Evolutionary conservation across 2,797 vertebrate genomes (phyloP), one percentile per base, ranked within the genome.

Genomic region (Paguma larvata): DNA sequence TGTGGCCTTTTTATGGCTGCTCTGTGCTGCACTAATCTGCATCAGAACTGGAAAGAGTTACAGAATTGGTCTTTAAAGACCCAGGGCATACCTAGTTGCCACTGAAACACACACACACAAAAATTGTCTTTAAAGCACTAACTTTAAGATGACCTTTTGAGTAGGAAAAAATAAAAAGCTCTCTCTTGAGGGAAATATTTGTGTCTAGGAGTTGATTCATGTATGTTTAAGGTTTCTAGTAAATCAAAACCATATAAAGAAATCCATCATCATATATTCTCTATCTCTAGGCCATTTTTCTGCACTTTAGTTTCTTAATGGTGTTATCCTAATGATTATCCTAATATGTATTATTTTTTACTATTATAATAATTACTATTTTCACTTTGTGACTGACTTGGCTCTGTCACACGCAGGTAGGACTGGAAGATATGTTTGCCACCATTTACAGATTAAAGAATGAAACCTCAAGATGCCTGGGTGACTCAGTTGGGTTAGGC

Each of bases 1-100:
- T 63, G 82, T 92, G 44, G 78, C 70, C 59, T 92, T 94, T 97
- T 96, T 94, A 83, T 79, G 82, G 46, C 78, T 89, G 53, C 44
- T 83, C 48, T 92, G 68, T 78, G 96, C 89, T 83, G 12, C 10
- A n/a, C 34, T 95, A 53, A 96, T 98, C 85, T 97, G 85, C 89
- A 94, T 97, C 51, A 91, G 85, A 96, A 93, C 62, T 46, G 46
- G n/a, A 53, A 89, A 75, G 94, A 96, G 56, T 89, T 80, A 90
- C 21, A 38, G 62, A 44, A n/a, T 65, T 11, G 6, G 73, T 77
- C 34, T 85, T 89, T 82, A 75, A 95, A 96, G 91, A 90, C 62
- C 25, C 11, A 70, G 41, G 77, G 80, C 82, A 56, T 38, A 63
- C 10, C 67, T 38, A 70, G 16, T 56, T 79, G 46, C 87, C 30